Base-by-base conservation (phyloP, 2,888 invertebrate species). In the Zygogramma bicolorata region DNA sequence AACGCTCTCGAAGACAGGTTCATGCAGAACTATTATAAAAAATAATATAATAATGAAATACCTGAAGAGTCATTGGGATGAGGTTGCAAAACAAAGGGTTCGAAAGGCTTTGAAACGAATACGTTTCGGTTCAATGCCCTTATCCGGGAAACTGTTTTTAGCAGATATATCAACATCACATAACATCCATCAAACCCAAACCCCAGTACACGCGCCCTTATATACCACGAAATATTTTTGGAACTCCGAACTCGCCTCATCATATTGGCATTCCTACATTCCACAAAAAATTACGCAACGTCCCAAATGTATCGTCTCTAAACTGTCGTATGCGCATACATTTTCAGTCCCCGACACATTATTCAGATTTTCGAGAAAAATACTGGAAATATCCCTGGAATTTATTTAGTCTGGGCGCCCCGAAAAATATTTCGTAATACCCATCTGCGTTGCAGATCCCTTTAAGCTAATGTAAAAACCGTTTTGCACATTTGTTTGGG, bases 401-500 rank as follows among this genome's bases (percentile, higher is more conserved):
- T 66, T 70, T 46, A 59, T 58, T 53, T 27, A 53, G 53, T 22
- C 25, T 5, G n/a, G 53, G 25, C 53, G 25, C 25, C 53, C 53
- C 66, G 68, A 53, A 68, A 46, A 73, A 71, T 71, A 75, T 70
- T 73, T 68, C 66, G 68, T 68, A 62, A 75, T 70, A 73, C 73
- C 68, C 69, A 58, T 70, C 69, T 65, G 66, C 15, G 29, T 59
- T 66, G 63, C 65, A 60, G 49, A 73, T 75, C 70, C 75, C 67
- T 75, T 60, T 73, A 71, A 69, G 67, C 71, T 71, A 73, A 75
- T 73, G 70, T 65, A 75, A 75, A 75, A 75, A 69, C 59, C 66
- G 65, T 72, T 76, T 77, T 77, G 70, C 75, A 70, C 77, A 71
- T 78, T 78, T 77, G 77, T 77, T 75, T 70, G 69, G 76, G 71